A percentile compares a stretch with the other conserved stretches of the same genome.
These are phyloP conservation scores for Microctenopoma lineatum DNA, from an alignment of 2,797 vertebrate genomes.

Conservation along the genomic window DNA sequence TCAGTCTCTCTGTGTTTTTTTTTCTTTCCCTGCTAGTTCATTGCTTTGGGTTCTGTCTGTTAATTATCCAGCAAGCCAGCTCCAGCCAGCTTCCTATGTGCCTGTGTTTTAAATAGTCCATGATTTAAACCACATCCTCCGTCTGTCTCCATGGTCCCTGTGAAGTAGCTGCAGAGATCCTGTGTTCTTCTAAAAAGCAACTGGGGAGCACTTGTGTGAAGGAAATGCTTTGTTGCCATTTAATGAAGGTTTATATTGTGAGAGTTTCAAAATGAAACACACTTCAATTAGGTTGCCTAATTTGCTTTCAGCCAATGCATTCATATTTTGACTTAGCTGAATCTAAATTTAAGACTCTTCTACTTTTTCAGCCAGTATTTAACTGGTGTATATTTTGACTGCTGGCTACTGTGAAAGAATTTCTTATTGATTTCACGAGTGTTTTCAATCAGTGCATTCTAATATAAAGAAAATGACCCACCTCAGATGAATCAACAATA, in stretches of 20 bases:
- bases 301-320: constrained; percentile 7
- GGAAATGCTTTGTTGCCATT: constrained; percentile 41
- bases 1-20: constrained; percentile 25
- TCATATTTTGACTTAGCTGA: constrained; percentile 18
- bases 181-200: constrained; percentile 51
- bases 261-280: constrained; percentile 20
- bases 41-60: constrained; percentile 37
- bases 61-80: constrained; percentile 23
- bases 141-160: constrained; percentile 29
- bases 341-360: constrained; percentile 30
- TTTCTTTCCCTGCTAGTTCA: constrained; percentile 16
- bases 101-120: constrained; percentile 51
- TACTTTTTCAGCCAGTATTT: constrained; percentile 32
- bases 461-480: constrained; percentile 23
- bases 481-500: constrained; percentile 17
- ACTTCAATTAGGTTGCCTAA: not conserved
- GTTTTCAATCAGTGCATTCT: constrained; percentile 37
- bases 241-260: constrained; percentile 50
- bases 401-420: constrained; percentile 1
- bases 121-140: constrained; percentile 45
- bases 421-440: constrained; percentile 39
- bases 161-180: constrained; percentile 41
- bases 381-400: constrained; percentile 29
- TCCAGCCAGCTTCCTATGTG: constrained; percentile 34
- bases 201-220: constrained; percentile 52